Conservation (phyloP, 2,797 vertebrate species). For the Myotis planiceps region DNA sequence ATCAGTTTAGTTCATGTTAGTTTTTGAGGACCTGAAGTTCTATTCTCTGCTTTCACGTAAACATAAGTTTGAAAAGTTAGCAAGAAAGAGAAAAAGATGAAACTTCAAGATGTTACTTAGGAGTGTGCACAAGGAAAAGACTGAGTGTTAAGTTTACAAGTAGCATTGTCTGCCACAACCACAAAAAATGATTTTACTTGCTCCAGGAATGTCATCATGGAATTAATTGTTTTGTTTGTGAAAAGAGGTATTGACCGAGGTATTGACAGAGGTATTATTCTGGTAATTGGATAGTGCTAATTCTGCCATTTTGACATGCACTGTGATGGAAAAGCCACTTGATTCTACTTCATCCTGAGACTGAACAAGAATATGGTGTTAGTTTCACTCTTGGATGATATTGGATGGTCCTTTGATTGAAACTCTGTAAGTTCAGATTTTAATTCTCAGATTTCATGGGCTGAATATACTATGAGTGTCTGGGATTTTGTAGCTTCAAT, state of each 20-base stretch:
- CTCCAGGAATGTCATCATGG: neutral
- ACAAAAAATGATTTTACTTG: constrained; percentile 3
- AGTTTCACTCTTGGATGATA: neutral
- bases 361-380: neutral
- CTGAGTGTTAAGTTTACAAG: neutral
- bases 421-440: constrained; percentile 25
- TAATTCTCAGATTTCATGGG: neutral
- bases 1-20: constrained; percentile 48
- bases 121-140: neutral
- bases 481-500: constrained; percentile 11
- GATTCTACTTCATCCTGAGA: constrained; percentile 37
- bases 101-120: constrained; percentile 34
- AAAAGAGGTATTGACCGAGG: neutral
- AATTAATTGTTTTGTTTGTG: constrained; percentile 40
- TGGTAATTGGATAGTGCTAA: constrained; percentile 26
- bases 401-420: constrained; percentile 28
- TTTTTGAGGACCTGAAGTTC: constrained; percentile 49
- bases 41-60: constrained; percentile 51
- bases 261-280: neutral
- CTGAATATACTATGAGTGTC: neutral
- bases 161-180: neutral
- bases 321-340: constrained; percentile 14
- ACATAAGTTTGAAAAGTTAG: neutral
- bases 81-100: constrained; percentile 35
- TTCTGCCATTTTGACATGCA: constrained; percentile 29